phyloP scores from a whole-genome alignment of 2,888 invertebrate species.

The Cheilosia soror region DNA sequence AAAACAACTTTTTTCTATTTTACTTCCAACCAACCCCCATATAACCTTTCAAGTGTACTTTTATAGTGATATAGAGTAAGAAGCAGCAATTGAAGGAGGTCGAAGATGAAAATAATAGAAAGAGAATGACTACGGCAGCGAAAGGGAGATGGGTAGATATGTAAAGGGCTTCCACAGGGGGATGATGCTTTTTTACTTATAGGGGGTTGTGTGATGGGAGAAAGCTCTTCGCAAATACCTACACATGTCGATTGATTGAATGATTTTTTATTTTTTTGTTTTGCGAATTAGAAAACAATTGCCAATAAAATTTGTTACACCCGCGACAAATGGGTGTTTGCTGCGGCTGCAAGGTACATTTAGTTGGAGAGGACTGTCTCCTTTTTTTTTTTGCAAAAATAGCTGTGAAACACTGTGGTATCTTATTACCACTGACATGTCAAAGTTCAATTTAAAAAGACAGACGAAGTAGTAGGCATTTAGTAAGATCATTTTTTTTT shows the following conservation, averaged over 20 bases:
- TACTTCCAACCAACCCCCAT: conserved; percentile 24
- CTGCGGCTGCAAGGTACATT: conserved; percentile 13
- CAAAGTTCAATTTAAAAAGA: too few species aligned
- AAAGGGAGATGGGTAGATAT: neutral
- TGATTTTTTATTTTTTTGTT: conserved; percentile 55
- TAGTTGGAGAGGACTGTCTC: neutral
- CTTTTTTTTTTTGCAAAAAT: neutral
- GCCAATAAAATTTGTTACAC: conserved; percentile 18
- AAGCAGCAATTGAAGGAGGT: conserved; percentile 35
- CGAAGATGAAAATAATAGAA: conserved; percentile 41
- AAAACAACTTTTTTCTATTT: neutral
- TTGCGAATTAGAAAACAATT: conserved; percentile 57
- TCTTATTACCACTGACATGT: too few species aligned
- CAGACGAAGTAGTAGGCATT: too few species aligned
- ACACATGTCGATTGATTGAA: conserved; percentile 63
- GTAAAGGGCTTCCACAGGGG: conserved; percentile 30
- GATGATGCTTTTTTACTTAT: conserved; percentile 50
- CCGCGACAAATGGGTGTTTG: neutral
- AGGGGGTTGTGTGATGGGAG: neutral
- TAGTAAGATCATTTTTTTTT: too few species aligned
- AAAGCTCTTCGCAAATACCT: conserved; percentile 62
- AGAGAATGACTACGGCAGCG: neutral
- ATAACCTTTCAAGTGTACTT: conserved; percentile 62
- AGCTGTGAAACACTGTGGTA: too few species aligned
- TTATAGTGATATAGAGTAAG: conserved; percentile 35